Conservation (phyloP, 1,140 invertebrate species). For the Oscheius sp. region DNA sequence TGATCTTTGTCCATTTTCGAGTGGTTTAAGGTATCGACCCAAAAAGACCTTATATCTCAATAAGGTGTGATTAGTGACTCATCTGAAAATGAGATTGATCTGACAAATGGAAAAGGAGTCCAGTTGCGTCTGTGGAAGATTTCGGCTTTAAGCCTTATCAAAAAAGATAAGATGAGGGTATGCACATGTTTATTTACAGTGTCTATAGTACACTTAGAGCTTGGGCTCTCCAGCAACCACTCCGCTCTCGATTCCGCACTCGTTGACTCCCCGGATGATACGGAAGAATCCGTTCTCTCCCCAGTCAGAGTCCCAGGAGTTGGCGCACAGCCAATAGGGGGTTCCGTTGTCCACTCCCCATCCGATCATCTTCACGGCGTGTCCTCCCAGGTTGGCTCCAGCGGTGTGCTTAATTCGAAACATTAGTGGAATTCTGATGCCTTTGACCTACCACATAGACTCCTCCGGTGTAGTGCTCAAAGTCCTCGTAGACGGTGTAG, state of each 20-base stretch:
- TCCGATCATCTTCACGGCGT: conserved; percentile 83
- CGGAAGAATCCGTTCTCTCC: conserved; percentile 75
- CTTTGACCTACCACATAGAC: conserved; percentile 77
- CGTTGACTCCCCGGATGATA: conserved; percentile 77
- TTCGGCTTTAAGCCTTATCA: no score
- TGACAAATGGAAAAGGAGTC: no score
- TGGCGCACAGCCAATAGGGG: conserved; percentile 85
- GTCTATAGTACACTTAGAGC: conserved; percentile 3
- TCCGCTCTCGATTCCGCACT: conserved; percentile 80
- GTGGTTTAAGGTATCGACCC: no score
- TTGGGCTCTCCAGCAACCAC: conserved; percentile 71
- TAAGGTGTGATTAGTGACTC: no score
- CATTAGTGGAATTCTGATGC: background rate
- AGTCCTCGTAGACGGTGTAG: conserved; percentile 84
- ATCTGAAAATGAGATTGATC: no score
- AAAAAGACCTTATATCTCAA: no score
- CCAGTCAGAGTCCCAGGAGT: conserved; percentile 65
- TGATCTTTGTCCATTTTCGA: no score
- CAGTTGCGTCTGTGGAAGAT: no score
- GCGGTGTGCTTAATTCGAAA: no score
- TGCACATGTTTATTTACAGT: no score
- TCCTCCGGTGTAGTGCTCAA: conserved; percentile 79
- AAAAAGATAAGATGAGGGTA: no score
- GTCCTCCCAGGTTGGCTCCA: conserved; percentile 76
- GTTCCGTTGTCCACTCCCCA: conserved; percentile 77